A percentile compares a stretch with the other conserved stretches of the same genome.
Conservation (phyloP, 2,797 vertebrate genomes). For the Crocidura indochinensis region DNA sequence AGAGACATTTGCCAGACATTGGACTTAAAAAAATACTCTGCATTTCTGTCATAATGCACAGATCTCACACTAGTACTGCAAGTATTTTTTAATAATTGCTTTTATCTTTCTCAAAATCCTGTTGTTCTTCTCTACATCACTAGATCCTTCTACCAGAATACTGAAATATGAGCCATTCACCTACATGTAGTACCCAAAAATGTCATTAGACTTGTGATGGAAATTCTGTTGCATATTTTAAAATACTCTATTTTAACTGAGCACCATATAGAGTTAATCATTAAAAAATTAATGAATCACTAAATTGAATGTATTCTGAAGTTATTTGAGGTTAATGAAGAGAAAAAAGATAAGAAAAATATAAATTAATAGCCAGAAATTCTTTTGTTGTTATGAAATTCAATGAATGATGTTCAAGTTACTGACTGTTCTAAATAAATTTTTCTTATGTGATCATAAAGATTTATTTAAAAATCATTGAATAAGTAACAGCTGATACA, state of each 20-base stretch:
- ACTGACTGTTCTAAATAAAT: conserved; percentile 52
- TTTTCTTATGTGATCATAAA: conserved; percentile 63
- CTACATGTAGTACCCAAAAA: neutral
- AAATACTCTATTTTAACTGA: conserved; percentile 23
- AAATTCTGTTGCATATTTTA: neutral
- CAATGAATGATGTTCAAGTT: conserved; percentile 10
- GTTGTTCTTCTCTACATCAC: neutral
- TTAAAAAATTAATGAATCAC: conserved; percentile 10
- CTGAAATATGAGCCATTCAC: conserved; percentile 26
- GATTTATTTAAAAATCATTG: conserved; percentile 56
- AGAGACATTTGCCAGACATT: conserved; percentile 34
- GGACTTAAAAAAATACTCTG: conserved; percentile 41
- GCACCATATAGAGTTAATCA: conserved; percentile 55
- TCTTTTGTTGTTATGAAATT: conserved; percentile 70
- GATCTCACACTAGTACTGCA: neutral
- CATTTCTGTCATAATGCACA: neutral
- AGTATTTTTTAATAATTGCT: conserved; percentile 29
- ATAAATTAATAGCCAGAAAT: conserved; percentile 21
- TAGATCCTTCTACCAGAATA: conserved; percentile 46
- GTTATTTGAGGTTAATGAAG: neutral
- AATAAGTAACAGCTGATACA: conserved; percentile 16
- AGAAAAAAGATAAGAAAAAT: neutral
- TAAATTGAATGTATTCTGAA: neutral
- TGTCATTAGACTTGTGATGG: conserved; percentile 29
- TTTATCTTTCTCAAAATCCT: conserved; percentile 11